phyloP scores from a whole-genome alignment of 1,140 invertebrate species.

The Bicyclus anynana region DNA sequence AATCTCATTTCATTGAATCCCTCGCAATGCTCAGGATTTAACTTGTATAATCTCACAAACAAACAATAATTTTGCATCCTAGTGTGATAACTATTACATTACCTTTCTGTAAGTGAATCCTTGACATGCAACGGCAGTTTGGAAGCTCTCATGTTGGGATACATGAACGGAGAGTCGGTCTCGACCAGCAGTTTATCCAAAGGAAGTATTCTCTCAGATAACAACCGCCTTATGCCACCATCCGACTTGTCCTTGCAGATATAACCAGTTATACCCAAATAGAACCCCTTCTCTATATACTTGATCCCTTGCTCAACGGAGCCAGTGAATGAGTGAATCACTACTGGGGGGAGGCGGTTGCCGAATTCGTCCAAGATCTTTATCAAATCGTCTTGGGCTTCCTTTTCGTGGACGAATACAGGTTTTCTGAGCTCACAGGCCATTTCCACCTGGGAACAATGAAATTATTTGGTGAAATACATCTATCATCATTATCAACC shows the following conservation, averaged over 20 bases:
- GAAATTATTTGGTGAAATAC: not conserved
- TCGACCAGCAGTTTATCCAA: conserved; percentile 92
- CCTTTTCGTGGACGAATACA: conserved; percentile 94
- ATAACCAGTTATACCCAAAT: conserved; percentile 83
- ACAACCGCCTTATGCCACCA: conserved; percentile 89
- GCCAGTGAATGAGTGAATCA: conserved; percentile 97
- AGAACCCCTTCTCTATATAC: conserved; percentile 93
- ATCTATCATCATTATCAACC: too few relatives aligned
- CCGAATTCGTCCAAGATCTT: conserved; percentile 73
- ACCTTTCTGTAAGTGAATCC: conserved; percentile 91
- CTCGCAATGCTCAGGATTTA: too few relatives aligned
- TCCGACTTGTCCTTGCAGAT: conserved; percentile 97
- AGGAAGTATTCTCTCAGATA: conserved; percentile 89
- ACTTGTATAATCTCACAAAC: too few relatives aligned
- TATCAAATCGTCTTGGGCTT: conserved; percentile 90
- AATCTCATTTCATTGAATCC: too few relatives aligned
- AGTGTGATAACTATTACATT: conserved; percentile 13
- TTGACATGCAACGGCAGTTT: conserved; percentile 93
- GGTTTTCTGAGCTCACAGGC: conserved; percentile 93
- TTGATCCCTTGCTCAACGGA: conserved; percentile 88
- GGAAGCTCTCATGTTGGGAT: conserved; percentile 95
- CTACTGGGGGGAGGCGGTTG: conserved; percentile 84
- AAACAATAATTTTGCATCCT: too few relatives aligned
- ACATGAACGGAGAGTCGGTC: conserved; percentile 97
- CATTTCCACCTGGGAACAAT: conserved; percentile 83